phyloP scores from a whole-genome alignment of 2,888 invertebrate genomes.

The Thera britannica region DNA sequence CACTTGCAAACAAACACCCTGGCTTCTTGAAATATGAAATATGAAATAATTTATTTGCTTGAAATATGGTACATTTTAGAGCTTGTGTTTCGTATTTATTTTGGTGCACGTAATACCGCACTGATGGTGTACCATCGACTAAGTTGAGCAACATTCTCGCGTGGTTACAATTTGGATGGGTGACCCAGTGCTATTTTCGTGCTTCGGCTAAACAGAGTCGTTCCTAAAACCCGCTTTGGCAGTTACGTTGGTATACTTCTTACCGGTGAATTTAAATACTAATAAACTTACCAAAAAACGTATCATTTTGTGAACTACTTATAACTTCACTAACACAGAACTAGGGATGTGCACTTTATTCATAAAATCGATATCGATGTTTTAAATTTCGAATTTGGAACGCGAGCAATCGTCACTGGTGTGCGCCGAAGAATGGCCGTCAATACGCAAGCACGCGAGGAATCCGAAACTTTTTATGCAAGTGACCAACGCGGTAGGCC shows the following conservation, averaged over 20 bases:
- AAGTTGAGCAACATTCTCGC: no score
- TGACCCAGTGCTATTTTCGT: no score
- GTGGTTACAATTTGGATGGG: no score
- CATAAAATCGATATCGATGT: slow-evolving; percentile 38
- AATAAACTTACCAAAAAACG: slow-evolving; percentile 45
- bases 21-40: no score
- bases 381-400: slow-evolving; percentile 39
- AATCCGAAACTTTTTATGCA: slow-evolving; percentile 42
- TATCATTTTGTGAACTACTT: slow-evolving; percentile 40
- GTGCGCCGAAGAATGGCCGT: slow-evolving; percentile 52
- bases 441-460: slow-evolving; percentile 40
- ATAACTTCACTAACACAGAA: slow-evolving; percentile 37
- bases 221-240: background rate
- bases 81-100: no score
- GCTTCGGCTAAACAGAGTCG: no score
- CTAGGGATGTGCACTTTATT: slow-evolving; percentile 36
- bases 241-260: background rate
- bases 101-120: no score
- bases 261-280: background rate
- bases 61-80: no score
- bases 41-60: no score
- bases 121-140: no score
- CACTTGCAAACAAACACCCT: no score
- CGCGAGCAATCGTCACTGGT: slow-evolving; percentile 51
- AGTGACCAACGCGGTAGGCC: slow-evolving; percentile 27